Evolutionary conservation across 2,797 vertebrate species (phyloP).

Genomic region (Notoglanidium macrostoma): DNA sequence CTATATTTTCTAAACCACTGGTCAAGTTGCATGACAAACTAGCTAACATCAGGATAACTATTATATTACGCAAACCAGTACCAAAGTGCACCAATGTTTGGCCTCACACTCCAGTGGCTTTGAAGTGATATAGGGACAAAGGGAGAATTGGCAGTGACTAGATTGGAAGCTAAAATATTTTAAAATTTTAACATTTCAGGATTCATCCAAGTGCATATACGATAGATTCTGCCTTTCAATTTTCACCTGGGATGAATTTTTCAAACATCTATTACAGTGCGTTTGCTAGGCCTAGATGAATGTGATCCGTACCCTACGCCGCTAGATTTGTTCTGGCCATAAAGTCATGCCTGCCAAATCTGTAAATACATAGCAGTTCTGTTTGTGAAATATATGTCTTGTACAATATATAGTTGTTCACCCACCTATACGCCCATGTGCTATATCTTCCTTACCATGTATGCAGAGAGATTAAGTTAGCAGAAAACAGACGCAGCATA

Average conservation of each 20-base stretch:
- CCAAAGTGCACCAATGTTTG: not conserved
- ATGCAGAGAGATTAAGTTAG: not conserved
- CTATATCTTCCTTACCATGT: not conserved
- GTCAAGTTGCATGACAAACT: not conserved
- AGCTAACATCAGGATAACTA: not conserved
- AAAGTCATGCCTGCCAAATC: not conserved
- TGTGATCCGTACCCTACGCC: not conserved
- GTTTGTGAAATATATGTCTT: not conserved
- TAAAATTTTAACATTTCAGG: not conserved
- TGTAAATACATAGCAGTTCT: not conserved
- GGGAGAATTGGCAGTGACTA: not conserved
- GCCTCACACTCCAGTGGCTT: not conserved
- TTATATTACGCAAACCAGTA: not conserved
- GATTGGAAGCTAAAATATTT: not conserved
- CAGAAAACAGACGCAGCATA: not conserved
- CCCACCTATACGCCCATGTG: not conserved
- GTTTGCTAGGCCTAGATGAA: not conserved
- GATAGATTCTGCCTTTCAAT: not conserved
- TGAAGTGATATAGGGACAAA: not conserved
- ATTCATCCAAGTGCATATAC: not conserved
- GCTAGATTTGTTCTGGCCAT: conserved; percentile 7
- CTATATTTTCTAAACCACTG: not conserved
- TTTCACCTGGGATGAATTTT: not conserved
- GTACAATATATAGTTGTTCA: not conserved
- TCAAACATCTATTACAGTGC: not conserved